Base-by-base conservation (phyloP, 64 coral and sea anemone species). In the Anthopleura sola region DNA sequence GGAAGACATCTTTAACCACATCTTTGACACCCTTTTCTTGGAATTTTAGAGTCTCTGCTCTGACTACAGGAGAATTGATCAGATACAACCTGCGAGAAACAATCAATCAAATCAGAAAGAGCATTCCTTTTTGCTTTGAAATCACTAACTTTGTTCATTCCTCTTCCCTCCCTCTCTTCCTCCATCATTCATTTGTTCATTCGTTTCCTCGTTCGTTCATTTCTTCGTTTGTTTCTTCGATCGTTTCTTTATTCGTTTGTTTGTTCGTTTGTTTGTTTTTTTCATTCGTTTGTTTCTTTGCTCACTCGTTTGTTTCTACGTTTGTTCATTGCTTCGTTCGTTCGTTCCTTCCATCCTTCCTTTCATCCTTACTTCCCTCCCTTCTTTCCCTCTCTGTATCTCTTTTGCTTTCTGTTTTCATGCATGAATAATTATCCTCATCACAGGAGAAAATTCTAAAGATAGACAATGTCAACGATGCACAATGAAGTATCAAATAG, bases 11-110 rank as follows among this genome's bases (percentile, higher is more conserved):
- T 78, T 99, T 99, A 56, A 99, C 92, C 18, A 99, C 90, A 85
- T 99, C 97, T 75, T 99, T 99, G 17, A 99, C 97, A 69, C 97
- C 97, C 90, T 94, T 94, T 82, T 99, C 97, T 48, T 99, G 97
- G 87, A 99, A 99, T 55, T 99, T 99, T 50, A 99, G 85, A 1
- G 97, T 99, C 78, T 99, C 97, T 82, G 93, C 97, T 49, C 97
- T 94, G 24, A 99, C 97, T 36, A 99, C 97, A 33, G 97, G 97
- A 1, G 97, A 99, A 46, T 99, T 99, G 90, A 99, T 99, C 69
- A 99, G 85, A 77, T 99, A 99, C 49, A 99, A 83, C 87, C 97
- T 99, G 60, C 0, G 36, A 88, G 84, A 90, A 44, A 44, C 9
- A 44, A 44, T 44, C 2, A 44, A 44, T 44, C 40, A 44, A 71